A percentile compares a stretch with the other conserved stretches of the same genome.
These are phyloP conservation scores for Drosophila melanica DNA, from an alignment of 1,140 invertebrate species.

Conservation along the genomic window DNA sequence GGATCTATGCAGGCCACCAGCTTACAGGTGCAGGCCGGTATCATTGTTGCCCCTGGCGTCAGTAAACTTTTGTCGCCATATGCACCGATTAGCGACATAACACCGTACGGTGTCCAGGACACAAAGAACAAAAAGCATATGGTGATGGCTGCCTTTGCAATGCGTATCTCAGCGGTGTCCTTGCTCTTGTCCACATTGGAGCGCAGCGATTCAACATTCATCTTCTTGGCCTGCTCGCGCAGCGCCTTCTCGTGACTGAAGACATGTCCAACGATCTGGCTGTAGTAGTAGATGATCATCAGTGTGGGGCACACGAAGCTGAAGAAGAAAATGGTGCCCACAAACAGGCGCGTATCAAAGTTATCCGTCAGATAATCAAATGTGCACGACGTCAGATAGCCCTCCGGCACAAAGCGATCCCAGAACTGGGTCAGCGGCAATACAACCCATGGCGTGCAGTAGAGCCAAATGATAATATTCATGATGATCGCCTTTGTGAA, in stretches of 20 bases:
- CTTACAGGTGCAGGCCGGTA: slow-evolving; percentile 92
- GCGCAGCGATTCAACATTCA: slow-evolving; percentile 93
- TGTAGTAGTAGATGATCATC: slow-evolving; percentile 92
- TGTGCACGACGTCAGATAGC: slow-evolving; percentile 91
- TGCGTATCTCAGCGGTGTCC: slow-evolving; percentile 91
- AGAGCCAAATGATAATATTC: slow-evolving; percentile 90
- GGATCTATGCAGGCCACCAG: slow-evolving; percentile 93
- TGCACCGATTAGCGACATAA: slow-evolving; percentile 90
- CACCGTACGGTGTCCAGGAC: slow-evolving; percentile 92
- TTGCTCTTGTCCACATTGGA: slow-evolving; percentile 88
- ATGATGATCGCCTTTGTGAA: slow-evolving; percentile 90
- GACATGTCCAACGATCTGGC: slow-evolving; percentile 93
- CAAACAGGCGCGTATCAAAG: slow-evolving; percentile 89
- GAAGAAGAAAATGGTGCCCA: slow-evolving; percentile 89
- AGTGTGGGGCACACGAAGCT: slow-evolving; percentile 91
- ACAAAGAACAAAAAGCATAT: slow-evolving; percentile 92
- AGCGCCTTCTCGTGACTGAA: slow-evolving; percentile 93
- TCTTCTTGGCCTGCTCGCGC: slow-evolving; percentile 92
- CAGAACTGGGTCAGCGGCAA: slow-evolving; percentile 91
- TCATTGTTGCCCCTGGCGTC: slow-evolving; percentile 93
- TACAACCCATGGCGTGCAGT: slow-evolving; percentile 91
- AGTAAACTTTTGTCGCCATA: slow-evolving; percentile 91
- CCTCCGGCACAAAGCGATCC: slow-evolving; percentile 93
- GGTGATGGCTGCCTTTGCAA: slow-evolving; percentile 93
- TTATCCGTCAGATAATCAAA: slow-evolving; percentile 92